Percentiles rank a stretch among this genome's conserved stretches.
These are phyloP conservation scores for Anguilla rostrata DNA, from an alignment of 2,113 vertebrate genomes.

Conservation along the genomic window DNA sequence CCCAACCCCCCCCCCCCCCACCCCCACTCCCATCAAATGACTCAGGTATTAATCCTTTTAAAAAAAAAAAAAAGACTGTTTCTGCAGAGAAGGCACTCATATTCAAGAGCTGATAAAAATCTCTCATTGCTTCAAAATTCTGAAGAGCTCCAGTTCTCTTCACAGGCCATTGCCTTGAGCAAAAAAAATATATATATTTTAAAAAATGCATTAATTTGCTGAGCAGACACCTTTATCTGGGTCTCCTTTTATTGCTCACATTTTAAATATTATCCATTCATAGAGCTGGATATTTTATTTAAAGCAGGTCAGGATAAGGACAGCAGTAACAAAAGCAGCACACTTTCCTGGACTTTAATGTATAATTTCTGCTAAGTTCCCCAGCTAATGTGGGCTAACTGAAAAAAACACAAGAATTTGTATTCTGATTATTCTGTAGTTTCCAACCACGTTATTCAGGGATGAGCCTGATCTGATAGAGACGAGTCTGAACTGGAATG, in stretches of 20 bases:
- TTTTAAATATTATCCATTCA: constrained; percentile 4
- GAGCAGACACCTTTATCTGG: neutral
- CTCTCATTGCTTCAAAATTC: neutral
- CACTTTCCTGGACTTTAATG: neutral
- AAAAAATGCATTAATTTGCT: neutral
- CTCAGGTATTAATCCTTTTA: neutral
- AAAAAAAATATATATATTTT: neutral
- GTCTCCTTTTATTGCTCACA: neutral
- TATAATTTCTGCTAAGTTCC: neutral
- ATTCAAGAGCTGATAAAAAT: neutral
- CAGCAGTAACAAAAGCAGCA: neutral
- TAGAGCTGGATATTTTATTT: neutral
- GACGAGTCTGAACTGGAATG: neutral
- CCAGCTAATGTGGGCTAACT: neutral
- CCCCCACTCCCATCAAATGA: neutral
- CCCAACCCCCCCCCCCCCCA: neutral
- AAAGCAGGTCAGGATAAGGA: neutral
- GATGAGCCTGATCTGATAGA: neutral
- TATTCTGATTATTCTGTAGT: neutral
- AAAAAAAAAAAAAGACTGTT: too few species aligned
- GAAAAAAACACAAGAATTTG: neutral
- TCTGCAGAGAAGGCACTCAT: neutral
- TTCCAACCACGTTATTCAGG: neutral
- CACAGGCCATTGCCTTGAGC: neutral
- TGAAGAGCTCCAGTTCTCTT: neutral